Evolutionary conservation across 2,113 vertebrate species (phyloP).

Genomic region (Dermatemys mawii): DNA sequence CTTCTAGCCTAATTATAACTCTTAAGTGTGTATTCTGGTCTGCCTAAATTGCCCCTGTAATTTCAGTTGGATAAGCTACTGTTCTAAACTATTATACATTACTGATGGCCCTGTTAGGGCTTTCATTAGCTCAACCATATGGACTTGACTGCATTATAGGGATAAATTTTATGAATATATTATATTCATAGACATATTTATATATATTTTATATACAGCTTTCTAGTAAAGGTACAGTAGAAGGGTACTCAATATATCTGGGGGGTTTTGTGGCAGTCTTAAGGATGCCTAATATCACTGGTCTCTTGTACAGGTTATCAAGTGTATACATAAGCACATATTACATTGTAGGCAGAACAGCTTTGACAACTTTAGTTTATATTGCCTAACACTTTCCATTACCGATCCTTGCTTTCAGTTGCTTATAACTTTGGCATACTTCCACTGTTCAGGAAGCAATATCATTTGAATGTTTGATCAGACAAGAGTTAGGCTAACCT

Average conservation of each 20-base stretch:
- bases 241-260: neutral
- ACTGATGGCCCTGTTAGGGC: neutral
- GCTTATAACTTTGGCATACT: neutral
- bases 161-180: neutral
- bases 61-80: neutral
- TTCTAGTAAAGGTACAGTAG: neutral
- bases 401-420: neutral
- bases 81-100: neutral
- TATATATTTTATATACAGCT: neutral
- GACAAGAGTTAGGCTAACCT: neutral
- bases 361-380: neutral
- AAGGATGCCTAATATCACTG: neutral
- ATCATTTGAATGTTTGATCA: neutral
- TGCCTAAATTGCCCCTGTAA: neutral
- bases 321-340: rapidly evolving
- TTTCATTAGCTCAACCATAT: neutral
- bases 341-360: neutral
- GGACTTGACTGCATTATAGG: neutral
- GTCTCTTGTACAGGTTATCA: neutral
- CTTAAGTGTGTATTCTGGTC: neutral
- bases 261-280: neutral
- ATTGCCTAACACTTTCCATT: neutral
- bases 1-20: neutral
- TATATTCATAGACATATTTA: neutral
- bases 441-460: neutral